Percentiles rank a stretch among this genome's conserved stretches.
phyloP scores from a whole-genome alignment of 2,888 invertebrate genomes.

The Coelopa pilipes region DNA sequence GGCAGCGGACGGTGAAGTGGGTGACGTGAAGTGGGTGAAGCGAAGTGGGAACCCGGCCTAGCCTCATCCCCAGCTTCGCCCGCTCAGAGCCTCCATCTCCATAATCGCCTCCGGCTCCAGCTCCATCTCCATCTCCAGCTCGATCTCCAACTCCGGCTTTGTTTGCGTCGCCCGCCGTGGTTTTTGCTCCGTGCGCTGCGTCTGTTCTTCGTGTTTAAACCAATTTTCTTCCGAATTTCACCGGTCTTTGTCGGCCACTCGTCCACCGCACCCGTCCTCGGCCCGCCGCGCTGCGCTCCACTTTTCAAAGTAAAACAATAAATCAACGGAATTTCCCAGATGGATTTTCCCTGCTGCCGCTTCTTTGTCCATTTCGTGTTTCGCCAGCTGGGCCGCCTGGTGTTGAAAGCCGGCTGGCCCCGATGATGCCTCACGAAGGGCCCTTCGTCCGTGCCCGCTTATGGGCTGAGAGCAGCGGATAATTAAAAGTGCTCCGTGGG shows the following conservation, averaged over 20 bases:
- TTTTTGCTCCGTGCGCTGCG: neutral
- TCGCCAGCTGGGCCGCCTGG: neutral
- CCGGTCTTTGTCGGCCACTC: neutral
- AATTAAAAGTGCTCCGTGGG: too few relatives aligned
- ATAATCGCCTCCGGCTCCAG: neutral
- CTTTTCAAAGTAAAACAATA: slow-evolving; percentile 48
- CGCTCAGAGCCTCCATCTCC: slow-evolving; percentile 4
- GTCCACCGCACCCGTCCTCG: neutral
- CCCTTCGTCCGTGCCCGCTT: too few relatives aligned
- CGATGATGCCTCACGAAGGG: too few relatives aligned
- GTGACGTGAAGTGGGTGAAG: too few relatives aligned
- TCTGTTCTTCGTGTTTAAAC: neutral
- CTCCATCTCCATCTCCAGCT: slow-evolving; percentile 8
- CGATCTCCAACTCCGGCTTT: neutral
- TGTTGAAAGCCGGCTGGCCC: too few relatives aligned
- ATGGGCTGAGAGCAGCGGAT: too few relatives aligned
- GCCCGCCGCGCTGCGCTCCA: neutral
- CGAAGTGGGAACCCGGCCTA: neutral
- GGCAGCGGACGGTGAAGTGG: too few relatives aligned
- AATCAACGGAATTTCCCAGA: slow-evolving; percentile 60
- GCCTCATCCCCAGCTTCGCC: slow-evolving; percentile 5
- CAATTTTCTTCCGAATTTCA: neutral
- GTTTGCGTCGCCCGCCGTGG: neutral
- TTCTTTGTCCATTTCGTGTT: neutral
- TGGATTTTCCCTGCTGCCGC: slow-evolving; percentile 53